phyloP scores from a whole-genome alignment of 2,113 vertebrate species.

The Todiramphus saurophagus region DNA sequence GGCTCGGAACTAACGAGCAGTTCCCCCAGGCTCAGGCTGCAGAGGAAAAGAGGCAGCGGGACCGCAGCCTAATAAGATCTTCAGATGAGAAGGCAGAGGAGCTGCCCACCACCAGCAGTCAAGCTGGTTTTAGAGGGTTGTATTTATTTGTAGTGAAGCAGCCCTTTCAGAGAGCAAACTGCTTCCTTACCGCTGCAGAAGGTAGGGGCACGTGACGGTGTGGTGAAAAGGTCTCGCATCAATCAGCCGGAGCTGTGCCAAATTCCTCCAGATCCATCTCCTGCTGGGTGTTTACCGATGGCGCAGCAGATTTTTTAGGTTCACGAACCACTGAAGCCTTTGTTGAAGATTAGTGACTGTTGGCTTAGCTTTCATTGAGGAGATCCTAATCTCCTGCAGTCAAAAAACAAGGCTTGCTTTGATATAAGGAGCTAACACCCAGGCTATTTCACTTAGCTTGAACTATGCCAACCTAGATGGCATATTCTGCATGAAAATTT shows the following conservation, averaged over 20 bases:
- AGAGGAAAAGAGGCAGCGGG: not conserved
- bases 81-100: not conserved
- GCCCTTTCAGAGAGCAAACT: not conserved
- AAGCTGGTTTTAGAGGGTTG: constrained; percentile 9
- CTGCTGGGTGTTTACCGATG: not conserved
- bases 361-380: not conserved
- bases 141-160: not conserved
- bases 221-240: not conserved
- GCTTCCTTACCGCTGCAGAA: not conserved
- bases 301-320: not conserved
- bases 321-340: not conserved
- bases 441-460: not conserved
- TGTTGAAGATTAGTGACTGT: not conserved
- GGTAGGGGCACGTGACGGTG: not conserved
- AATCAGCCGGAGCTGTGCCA: not conserved
- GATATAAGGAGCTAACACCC: not conserved
- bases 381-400: not conserved
- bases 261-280: not conserved
- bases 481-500: not conserved
- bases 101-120: not conserved
- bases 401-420: not conserved
- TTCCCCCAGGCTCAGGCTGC: constrained; percentile 40
- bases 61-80: constrained; percentile 24
- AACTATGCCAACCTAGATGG: not conserved
- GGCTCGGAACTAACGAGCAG: constrained; percentile 67